Conservation (phyloP, 2,113 vertebrate genomes). For the Cyanistes caeruleus region DNA sequence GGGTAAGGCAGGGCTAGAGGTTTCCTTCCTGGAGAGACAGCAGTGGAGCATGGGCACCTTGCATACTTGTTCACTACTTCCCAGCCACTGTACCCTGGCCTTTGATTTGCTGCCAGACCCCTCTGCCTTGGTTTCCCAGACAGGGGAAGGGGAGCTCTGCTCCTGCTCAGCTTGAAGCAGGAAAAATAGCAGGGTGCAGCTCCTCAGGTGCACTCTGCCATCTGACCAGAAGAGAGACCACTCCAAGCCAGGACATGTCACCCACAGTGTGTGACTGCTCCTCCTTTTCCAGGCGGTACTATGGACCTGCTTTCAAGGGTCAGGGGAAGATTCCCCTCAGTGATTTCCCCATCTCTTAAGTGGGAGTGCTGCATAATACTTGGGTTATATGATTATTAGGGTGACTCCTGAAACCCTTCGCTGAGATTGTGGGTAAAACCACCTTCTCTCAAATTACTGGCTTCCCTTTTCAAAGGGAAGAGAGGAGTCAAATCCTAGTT, state of each 20-base stretch:
- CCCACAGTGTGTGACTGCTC: background rate
- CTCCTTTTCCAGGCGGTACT: background rate
- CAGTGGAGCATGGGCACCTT: background rate
- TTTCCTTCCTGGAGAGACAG: background rate
- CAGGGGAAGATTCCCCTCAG: background rate
- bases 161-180: background rate
- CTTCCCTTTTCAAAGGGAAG: conserved; percentile 14
- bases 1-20: background rate
- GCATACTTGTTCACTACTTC: background rate
- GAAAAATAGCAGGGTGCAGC: background rate
- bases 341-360: background rate
- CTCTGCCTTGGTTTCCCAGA: background rate
- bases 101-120: background rate
- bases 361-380: background rate
- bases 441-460: background rate
- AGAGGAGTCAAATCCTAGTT: background rate
- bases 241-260: background rate
- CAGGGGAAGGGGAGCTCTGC: background rate
- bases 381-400: background rate
- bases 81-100: accelerated
- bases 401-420: background rate
- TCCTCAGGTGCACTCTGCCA: background rate
- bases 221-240: background rate
- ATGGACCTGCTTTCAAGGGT: background rate
- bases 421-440: background rate